Conservation (phyloP, 2,797 vertebrate species). For the Coendou prehensilis region DNA sequence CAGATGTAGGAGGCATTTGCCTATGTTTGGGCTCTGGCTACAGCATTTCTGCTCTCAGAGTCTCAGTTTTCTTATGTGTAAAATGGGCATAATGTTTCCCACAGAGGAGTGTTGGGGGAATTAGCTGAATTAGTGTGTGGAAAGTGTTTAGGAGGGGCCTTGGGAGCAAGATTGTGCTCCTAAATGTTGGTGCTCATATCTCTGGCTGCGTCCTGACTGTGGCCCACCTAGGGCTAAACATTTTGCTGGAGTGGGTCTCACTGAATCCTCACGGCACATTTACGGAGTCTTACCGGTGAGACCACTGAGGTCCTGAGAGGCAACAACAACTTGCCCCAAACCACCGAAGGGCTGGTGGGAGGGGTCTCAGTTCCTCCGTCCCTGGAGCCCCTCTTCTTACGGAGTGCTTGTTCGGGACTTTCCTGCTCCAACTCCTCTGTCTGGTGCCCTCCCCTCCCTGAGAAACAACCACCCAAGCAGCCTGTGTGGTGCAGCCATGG, state of each 20-base stretch:
- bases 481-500: fast-evolving
- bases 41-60: not conserved
- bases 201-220: fast-evolving
- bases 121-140: not conserved
- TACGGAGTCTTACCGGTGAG: too few species aligned
- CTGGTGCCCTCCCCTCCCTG: not conserved
- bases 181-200: not conserved
- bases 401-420: not conserved
- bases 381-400: not conserved
- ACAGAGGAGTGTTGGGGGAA: not conserved
- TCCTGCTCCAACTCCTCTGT: not conserved
- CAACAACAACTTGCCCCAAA: fast-evolving
- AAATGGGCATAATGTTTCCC: not conserved
- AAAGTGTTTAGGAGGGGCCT: not conserved
- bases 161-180: not conserved
- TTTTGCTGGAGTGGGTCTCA: not conserved
- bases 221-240: not conserved
- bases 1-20: not conserved
- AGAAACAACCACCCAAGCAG: not conserved
- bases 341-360: not conserved
- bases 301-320: not conserved
- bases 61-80: constrained; percentile 42
- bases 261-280: not conserved
- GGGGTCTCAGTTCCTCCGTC: not conserved
- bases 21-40: not conserved